Base-by-base conservation (phyloP, 2,113 vertebrate genomes). In the Thalassarche chlororhynchos region DNA sequence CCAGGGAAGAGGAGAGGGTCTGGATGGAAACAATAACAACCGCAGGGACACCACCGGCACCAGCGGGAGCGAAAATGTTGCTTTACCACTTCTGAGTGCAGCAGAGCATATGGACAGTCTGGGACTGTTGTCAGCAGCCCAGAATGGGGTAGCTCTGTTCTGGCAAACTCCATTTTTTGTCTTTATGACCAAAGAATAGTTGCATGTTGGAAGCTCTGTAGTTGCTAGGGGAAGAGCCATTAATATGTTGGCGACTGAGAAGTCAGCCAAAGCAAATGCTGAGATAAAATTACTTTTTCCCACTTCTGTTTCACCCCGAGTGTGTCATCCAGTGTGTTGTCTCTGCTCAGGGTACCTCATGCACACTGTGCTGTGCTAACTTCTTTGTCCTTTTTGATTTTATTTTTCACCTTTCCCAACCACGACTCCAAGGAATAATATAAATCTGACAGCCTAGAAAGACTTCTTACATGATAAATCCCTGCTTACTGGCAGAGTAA, bases 71-170 rank as follows among this genome's bases (percentile, higher is more conserved):
- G 89, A 87, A 98, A 98, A 95, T 91, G 97, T 89, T 97, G 95
- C 94, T 93, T 91, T 98, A 96, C 96, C 97, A 89, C 97, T 98
- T 96, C 74, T 93, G 92, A 97, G 96, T 75, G 96, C 93, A 55
- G 69, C 47, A 36, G 96, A 98, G 94, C 98, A 98, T 97, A 98
- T 97, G 98, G 98, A 81, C 95, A 97, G 95, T 92, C 96, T 31
- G 78, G 93, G 96, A 96, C 81, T 95, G 93, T 71, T 97, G 97
- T 98, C 97, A 96, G 96, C 96, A 94, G 78, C 97, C 96, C 98
- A 95, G 93, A 97, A 96, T 82, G 15, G 94, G 95, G 94, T 95
- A 96, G 84, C 81, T 93, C 91, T 77, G 65, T 89, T 92, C 95
- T 95, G 42, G 93, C 89, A 92, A 94, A 93, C 87, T 96, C 89